Evolutionary conservation across 2,797 vertebrate genomes (phyloP).

Genomic region (Atherinosoma microstoma): DNA sequence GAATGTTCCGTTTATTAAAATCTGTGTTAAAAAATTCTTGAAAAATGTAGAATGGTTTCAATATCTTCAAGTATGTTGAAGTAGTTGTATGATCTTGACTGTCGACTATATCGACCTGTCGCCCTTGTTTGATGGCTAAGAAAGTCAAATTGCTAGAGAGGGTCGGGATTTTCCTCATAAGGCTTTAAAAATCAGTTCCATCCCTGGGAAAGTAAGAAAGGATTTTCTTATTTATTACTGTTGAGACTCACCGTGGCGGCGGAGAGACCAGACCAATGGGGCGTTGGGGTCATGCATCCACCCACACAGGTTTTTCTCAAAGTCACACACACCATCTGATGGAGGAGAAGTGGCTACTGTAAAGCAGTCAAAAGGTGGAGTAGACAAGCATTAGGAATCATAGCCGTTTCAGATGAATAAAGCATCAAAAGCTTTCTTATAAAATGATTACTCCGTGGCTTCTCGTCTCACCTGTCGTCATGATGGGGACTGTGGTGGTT

Average conservation of each 20-base stretch:
- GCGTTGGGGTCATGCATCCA: constrained; percentile 90
- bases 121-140: no score
- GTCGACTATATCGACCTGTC: no score
- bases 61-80: no score
- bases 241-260: constrained; percentile 78
- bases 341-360: constrained; percentile 67
- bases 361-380: neutral
- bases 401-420: constrained; percentile 25
- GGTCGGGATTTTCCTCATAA: neutral
- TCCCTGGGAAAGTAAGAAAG: neutral
- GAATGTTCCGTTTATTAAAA: no score
- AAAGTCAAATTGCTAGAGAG: no score
- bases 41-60: no score
- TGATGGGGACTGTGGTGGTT: constrained; percentile 74
- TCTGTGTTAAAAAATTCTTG: no score
- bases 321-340: constrained; percentile 89
- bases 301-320: constrained; percentile 89
- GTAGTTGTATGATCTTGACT: no score
- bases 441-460: constrained; percentile 1
- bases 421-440: constrained; percentile 19
- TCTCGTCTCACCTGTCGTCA: constrained; percentile 73
- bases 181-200: neutral
- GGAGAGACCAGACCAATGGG: constrained; percentile 88
- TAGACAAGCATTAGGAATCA: constrained; percentile 11
- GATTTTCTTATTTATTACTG: neutral